Evolutionary conservation across 2,113 vertebrate genomes (phyloP).

Genomic region (Nycticryphes semicollaris): DNA sequence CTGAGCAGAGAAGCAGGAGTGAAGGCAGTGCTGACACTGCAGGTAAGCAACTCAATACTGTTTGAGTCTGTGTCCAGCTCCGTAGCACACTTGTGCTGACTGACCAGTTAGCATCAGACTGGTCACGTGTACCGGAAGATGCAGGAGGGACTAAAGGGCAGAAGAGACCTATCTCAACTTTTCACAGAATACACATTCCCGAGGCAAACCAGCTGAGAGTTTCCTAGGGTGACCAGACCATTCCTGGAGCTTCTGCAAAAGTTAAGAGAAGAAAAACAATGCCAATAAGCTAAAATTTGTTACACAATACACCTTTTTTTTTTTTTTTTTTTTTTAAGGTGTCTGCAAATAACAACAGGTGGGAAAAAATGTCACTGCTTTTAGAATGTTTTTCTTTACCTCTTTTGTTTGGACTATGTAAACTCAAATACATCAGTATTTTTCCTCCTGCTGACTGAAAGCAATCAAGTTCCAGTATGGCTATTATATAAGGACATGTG

Average conservation of each 20-base stretch:
- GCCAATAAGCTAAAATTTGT: not conserved
- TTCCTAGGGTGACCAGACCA: not conserved
- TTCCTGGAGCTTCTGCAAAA: not conserved
- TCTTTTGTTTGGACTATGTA: not conserved
- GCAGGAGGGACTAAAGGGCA: not conserved
- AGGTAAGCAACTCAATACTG: fast-evolving
- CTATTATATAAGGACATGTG: not conserved
- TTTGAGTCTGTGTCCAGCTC: not conserved
- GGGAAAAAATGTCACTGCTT: not conserved
- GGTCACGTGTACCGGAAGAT: not conserved
- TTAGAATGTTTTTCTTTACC: not conserved
- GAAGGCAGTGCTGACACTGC: not conserved
- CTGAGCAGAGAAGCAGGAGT: not conserved
- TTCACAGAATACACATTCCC: not conserved
- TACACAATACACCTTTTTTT: not conserved
- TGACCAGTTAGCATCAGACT: not conserved
- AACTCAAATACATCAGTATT: not conserved
- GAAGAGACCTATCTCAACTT: not conserved
- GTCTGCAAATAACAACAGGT: not conserved
- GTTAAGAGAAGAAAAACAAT: not conserved
- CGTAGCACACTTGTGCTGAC: fast-evolving
- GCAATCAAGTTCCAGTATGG: not conserved
- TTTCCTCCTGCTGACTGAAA: not conserved
- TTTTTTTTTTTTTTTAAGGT: not conserved
- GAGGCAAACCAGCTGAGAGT: not conserved